phyloP scores from a whole-genome alignment of 30 jellyfish, hydroid and myxozoan species.

The Aurelia coerulea region DNA sequence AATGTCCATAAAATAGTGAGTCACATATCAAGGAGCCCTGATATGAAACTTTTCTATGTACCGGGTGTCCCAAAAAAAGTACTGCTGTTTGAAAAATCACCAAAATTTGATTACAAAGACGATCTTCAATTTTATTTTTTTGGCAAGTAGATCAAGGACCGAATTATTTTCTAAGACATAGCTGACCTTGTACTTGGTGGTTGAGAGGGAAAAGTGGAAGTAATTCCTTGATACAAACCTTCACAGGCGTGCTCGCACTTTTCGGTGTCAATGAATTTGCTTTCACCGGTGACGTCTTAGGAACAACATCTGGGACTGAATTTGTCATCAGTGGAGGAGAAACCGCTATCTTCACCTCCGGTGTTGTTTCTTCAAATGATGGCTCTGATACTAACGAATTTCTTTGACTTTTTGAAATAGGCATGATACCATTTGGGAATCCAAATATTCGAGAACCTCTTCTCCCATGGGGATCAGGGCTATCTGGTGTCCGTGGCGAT shows the following conservation, averaged over 20 bases:
- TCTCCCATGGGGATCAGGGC: slow-evolving; percentile 36
- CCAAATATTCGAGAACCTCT: slow-evolving; percentile 21
- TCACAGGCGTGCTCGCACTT: slow-evolving; percentile 54
- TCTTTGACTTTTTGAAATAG: slow-evolving; percentile 59
- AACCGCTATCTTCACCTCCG: slow-evolving; percentile 13
- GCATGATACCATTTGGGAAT: slow-evolving; percentile 57
- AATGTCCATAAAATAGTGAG: no score
- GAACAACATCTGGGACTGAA: slow-evolving; percentile 54
- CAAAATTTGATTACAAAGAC: no score
- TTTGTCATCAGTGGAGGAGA: slow-evolving; percentile 6
- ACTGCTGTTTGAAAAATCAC: no score
- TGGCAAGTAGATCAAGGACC: no score
- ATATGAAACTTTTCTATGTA: no score
- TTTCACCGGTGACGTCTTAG: not conserved
- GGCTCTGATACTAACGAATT: slow-evolving; percentile 71
- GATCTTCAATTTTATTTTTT: no score
- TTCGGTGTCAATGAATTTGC: slow-evolving; percentile 3
- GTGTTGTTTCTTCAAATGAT: slow-evolving; percentile 43
- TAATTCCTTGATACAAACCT: not conserved
- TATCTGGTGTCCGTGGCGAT: slow-evolving; percentile 28
- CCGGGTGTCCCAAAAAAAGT: no score
- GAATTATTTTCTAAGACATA: no score
- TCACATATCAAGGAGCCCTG: no score
- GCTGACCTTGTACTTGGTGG: no score
- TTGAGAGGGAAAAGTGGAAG: no score